These are phyloP conservation scores for Stegastes partitus DNA, from an alignment of 2,113 vertebrate genomes.

Conservation along the genomic window DNA sequence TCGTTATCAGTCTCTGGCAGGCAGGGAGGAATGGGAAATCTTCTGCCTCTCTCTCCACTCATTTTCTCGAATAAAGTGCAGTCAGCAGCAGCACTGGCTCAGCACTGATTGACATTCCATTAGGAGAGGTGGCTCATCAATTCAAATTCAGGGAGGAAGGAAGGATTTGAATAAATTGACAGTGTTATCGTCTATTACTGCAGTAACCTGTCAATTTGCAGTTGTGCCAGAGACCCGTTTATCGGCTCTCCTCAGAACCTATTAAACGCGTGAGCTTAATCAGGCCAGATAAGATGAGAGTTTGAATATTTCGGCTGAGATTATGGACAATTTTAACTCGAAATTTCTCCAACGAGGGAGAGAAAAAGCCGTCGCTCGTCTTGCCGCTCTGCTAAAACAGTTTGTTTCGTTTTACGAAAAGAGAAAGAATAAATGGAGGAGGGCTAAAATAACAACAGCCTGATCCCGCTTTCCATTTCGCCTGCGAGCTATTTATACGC, in stretches of 20 bases:
- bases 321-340: constrained; percentile 59
- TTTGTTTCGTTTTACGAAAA: constrained; percentile 53
- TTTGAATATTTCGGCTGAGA: constrained; percentile 67
- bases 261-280: constrained; percentile 76
- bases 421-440: constrained; percentile 20
- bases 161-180: constrained; percentile 87
- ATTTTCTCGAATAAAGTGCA: constrained; percentile 78
- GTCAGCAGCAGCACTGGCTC: constrained; percentile 76
- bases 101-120: constrained; percentile 85
- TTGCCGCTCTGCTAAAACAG: constrained; percentile 31
- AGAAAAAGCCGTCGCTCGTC: constrained; percentile 29
- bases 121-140: constrained; percentile 82
- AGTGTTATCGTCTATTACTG: constrained; percentile 81
- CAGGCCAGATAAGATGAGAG: constrained; percentile 69
- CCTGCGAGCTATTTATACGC: constrained; percentile 54
- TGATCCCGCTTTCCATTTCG: constrained; percentile 16
- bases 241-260: constrained; percentile 75
- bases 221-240: constrained; percentile 74
- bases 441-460: constrained; percentile 6
- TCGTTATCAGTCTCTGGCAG: constrained; percentile 85
- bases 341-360: constrained; percentile 39
- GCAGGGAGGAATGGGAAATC: constrained; percentile 77
- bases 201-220: constrained; percentile 81
- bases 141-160: constrained; percentile 79
- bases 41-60: constrained; percentile 71